These are phyloP conservation scores for Euschistus heros DNA, from an alignment of 1,140 invertebrate genomes.

Conservation along the genomic window DNA sequence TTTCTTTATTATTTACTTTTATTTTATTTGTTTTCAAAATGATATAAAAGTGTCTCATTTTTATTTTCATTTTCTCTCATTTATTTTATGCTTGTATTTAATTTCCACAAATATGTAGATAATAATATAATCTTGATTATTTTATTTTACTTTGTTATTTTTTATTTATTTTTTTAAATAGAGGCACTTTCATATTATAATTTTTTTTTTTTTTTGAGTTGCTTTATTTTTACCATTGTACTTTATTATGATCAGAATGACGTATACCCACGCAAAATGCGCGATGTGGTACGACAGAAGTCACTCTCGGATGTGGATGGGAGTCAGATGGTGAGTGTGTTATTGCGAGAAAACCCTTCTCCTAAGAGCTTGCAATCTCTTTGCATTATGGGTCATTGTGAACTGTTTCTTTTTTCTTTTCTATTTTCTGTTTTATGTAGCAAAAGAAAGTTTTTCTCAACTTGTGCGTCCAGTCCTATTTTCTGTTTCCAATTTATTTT, in stretches of 20 bases:
- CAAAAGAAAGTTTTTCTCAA: neutral
- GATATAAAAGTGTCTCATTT: neutral
- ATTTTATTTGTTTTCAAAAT: too few species aligned
- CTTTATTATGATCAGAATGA: slow-evolving; percentile 39
- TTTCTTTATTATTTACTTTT: too few species aligned
- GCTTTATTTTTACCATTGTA: slow-evolving; percentile 22
- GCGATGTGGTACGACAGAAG: slow-evolving; percentile 46
- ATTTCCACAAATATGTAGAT: too few species aligned
- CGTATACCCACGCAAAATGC: slow-evolving; percentile 59
- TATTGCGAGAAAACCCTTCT: slow-evolving; percentile 14
- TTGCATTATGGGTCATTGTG: slow-evolving; percentile 4
- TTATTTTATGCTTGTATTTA: neutral
- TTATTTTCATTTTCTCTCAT: neutral
- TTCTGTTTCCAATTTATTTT: neutral
- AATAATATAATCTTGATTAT: too few species aligned
- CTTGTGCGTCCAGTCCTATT: neutral
- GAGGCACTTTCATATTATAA: slow-evolving; percentile 31
- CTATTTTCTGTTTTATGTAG: neutral
- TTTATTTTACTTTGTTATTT: slow-evolving; percentile 34
- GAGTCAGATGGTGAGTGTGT: slow-evolving; percentile 22
- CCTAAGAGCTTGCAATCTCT: slow-evolving; percentile 15
- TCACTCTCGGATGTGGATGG: slow-evolving; percentile 19
- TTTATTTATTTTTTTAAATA: slow-evolving; percentile 21
- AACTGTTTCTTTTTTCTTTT: slow-evolving; percentile 5
- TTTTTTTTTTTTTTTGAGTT: slow-evolving; percentile 35